Base-by-base conservation (phyloP, 2,888 invertebrate species). In the Imbricaverruca yamaguchii region DNA sequence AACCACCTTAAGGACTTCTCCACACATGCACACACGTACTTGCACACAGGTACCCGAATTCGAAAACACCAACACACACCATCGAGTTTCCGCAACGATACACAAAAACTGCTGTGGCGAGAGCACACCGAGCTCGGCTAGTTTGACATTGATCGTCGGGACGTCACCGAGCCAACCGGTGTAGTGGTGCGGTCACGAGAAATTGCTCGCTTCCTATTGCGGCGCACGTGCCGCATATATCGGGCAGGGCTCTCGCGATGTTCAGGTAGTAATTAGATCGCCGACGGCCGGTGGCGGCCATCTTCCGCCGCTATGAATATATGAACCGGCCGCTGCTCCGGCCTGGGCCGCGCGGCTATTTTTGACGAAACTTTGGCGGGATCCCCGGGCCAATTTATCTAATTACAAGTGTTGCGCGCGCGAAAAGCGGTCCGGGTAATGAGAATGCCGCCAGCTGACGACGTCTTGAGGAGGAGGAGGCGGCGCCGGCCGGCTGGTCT, bases 281-380 rank as follows among this genome's bases (percentile, higher is more conserved):
- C 53, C 74, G 11, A 4, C 74, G 74, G 12, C 12, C 18, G 74
- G 53, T 9, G 8, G 74, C 39, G 55, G 74, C 23, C 74, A 74
- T 74, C 55, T 74, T 74, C 53, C 21, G 74, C 74, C 74, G 53
- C 74, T 74, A 74, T 74, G 74, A 74, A 74, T 74, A 74, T 74
- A 74, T 74, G 74, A 74, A 74, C 21, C 39, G 69, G 39, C 10
- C 10, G 39, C 39, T 11, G 21, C 74, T 55, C 74, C 39, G 8
- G 69, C 39, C 69, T 18, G 55, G 53, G 18, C 55, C 74, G 55
- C 39, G 69, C 53, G 18, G 74, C 18, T 55, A 74, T 74, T 74
- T 74, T 74, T 74, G 74, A 55, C 55, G 53, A 11, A 74, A 74
- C 74, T 74, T 74, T 18, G 74, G 18, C 74, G 6, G 55, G 74